A percentile compares a stretch with the other conserved stretches of the same genome.
These are phyloP conservation scores for Anolis sagrei DNA, from an alignment of 2,113 vertebrate genomes.

Conservation along the genomic window DNA sequence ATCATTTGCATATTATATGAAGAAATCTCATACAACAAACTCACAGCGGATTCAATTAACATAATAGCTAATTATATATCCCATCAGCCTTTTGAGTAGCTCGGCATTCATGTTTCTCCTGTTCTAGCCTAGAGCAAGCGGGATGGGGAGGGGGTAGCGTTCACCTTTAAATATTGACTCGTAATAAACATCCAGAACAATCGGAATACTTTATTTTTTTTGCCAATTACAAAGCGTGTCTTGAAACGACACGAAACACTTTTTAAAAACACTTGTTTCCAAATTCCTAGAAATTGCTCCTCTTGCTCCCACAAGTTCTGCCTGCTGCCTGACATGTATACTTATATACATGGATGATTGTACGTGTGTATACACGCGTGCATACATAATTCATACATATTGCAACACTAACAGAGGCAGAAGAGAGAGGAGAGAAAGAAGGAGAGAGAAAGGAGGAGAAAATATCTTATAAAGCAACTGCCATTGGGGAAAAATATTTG, in stretches of 20 bases:
- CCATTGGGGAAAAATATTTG: slow-evolving; percentile 40
- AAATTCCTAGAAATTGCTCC: slow-evolving; percentile 52
- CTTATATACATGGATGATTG: slow-evolving; percentile 25
- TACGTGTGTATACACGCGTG: slow-evolving; percentile 31
- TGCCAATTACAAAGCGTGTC: slow-evolving; percentile 74
- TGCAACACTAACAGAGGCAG: neutral
- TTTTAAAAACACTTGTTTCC: slow-evolving; percentile 52
- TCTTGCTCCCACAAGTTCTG: neutral
- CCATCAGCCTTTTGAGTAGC: slow-evolving; percentile 84
- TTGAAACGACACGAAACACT: slow-evolving; percentile 67
- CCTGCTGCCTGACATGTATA: neutral
- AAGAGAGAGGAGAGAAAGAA: neutral
- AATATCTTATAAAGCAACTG: neutral
- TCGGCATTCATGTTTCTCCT: slow-evolving; percentile 79
- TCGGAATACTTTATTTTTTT: slow-evolving; percentile 72
- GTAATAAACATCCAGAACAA: slow-evolving; percentile 77
- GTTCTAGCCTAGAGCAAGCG: slow-evolving; percentile 79
- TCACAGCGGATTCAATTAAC: slow-evolving; percentile 84
- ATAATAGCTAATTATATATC: slow-evolving; percentile 86
- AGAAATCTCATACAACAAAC: slow-evolving; percentile 83
- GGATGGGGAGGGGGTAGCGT: slow-evolving; percentile 56
- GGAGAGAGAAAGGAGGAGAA: too few relatives aligned
- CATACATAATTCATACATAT: slow-evolving; percentile 36
- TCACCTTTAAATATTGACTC: slow-evolving; percentile 82
- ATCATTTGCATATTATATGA: slow-evolving; percentile 87